These are phyloP conservation scores for Malthinus flaveolus DNA, from an alignment of 2,888 invertebrate genomes.

Conservation along the genomic window DNA sequence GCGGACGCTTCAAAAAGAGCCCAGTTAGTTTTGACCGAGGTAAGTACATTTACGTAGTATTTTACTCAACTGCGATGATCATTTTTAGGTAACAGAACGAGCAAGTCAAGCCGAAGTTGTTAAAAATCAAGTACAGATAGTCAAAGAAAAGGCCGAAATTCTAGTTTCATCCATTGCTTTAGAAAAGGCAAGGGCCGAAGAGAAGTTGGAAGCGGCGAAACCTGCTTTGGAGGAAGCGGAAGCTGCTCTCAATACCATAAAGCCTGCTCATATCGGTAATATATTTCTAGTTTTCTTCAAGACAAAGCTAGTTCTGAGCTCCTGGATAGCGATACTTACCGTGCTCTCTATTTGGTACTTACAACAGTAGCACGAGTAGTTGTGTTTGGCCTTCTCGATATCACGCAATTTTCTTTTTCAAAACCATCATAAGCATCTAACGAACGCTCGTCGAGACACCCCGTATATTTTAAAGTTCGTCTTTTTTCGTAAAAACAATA, in stretches of 20 bases:
- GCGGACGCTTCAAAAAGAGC: slow-evolving; percentile 92
- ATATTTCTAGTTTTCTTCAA: background rate
- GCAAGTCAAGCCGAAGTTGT: slow-evolving; percentile 95
- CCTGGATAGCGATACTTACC: background rate
- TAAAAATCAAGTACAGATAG: slow-evolving; percentile 93
- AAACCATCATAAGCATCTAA: too few relatives aligned
- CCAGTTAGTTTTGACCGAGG: slow-evolving; percentile 80
- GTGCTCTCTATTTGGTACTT: too few relatives aligned
- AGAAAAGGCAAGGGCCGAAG: slow-evolving; percentile 90
- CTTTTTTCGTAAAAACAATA: too few relatives aligned
- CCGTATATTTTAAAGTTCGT: too few relatives aligned
- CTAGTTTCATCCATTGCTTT: slow-evolving; percentile 83
- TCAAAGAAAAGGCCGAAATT: slow-evolving; percentile 93
- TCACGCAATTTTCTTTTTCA: too few relatives aligned
- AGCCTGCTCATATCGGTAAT: slow-evolving; percentile 87
- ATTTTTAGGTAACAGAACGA: slow-evolving; percentile 74
- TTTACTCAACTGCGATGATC: background rate
- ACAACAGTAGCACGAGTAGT: too few relatives aligned
- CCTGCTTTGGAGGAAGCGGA: slow-evolving; percentile 96
- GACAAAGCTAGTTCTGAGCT: background rate
- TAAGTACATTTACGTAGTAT: slow-evolving; percentile 19
- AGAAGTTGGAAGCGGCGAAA: slow-evolving; percentile 92
- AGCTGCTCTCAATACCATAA: slow-evolving; percentile 92
- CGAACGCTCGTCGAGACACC: too few relatives aligned
- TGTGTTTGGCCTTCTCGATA: too few relatives aligned